A percentile compares a stretch with the other conserved stretches of the same genome.
Evolutionary conservation across 2,888 invertebrate species (phyloP).

Genomic region (Dryadula phaetusa): DNA sequence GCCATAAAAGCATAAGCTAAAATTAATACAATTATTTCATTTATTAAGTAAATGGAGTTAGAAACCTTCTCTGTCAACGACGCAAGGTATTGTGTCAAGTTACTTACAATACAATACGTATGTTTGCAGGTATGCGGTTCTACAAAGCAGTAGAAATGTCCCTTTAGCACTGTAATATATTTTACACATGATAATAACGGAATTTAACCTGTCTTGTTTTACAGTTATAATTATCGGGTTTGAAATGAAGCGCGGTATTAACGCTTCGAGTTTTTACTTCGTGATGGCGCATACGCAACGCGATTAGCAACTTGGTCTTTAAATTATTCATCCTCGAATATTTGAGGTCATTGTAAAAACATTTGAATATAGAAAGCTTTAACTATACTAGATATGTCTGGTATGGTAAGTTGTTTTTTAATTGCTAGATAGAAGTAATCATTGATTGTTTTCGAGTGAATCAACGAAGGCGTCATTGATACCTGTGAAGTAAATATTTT

Average conservation of each 20-base stretch:
- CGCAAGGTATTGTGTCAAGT: not conserved
- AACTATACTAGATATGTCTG: not conserved
- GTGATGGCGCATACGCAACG: conserved; percentile 72
- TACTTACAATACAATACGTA: not conserved
- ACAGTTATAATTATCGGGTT: conserved; percentile 44
- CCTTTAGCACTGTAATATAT: conserved; percentile 37
- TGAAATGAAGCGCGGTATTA: conserved; percentile 57
- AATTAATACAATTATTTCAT: too few relatives aligned
- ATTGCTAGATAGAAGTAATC: not conserved
- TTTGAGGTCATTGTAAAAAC: conserved; percentile 63
- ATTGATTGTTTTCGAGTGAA: not conserved
- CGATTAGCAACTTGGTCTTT: conserved; percentile 68
- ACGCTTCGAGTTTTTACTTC: conserved; percentile 56
- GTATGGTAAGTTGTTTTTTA: not conserved
- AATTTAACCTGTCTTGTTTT: conserved; percentile 38
- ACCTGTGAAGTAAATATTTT: not conserved
- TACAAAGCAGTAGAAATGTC: conserved; percentile 24
- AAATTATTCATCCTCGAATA: conserved; percentile 62
- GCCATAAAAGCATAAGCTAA: too few relatives aligned
- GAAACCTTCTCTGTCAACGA: not conserved
- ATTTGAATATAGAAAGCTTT: conserved; percentile 28
- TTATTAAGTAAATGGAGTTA: too few relatives aligned
- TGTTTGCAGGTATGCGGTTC: too few relatives aligned
- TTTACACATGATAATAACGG: conserved; percentile 39
- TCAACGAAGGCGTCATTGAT: not conserved